A percentile compares a stretch with the other conserved stretches of the same genome.
phyloP scores from a whole-genome alignment of 2,888 invertebrate species.

The Drosophila dives region DNA sequence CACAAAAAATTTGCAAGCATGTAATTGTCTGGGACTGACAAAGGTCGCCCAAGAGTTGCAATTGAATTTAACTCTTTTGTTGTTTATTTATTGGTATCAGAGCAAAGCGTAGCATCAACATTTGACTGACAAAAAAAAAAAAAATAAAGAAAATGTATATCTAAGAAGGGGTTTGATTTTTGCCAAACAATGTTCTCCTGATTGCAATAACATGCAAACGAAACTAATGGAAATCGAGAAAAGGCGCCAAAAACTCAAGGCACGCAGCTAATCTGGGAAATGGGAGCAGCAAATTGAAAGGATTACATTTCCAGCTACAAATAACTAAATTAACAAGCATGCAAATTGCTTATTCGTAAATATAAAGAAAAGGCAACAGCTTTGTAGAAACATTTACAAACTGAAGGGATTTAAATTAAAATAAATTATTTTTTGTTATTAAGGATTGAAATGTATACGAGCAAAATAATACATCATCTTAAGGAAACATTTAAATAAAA shows the following conservation, averaged over 20 bases:
- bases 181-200: constrained; percentile 65
- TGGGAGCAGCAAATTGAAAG: constrained; percentile 11
- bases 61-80: constrained; percentile 79
- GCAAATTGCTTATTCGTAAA: constrained; percentile 39
- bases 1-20: constrained; percentile 83
- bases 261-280: constrained; percentile 12
- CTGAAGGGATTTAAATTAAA: not conserved
- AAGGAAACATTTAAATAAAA: not conserved
- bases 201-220: constrained; percentile 78
- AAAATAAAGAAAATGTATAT: constrained; percentile 27
- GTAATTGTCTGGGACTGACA: constrained; percentile 80
- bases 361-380: not conserved
- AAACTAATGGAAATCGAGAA: constrained; percentile 44
- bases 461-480: not conserved
- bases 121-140: constrained; percentile 24
- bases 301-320: constrained; percentile 9
- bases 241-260: constrained; percentile 62
- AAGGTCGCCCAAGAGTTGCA: constrained; percentile 58
- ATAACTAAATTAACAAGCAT: constrained; percentile 37
- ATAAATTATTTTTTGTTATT: not conserved
- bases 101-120: constrained; percentile 26
- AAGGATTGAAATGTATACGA: not conserved
- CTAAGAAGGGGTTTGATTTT: constrained; percentile 64
- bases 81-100: constrained; percentile 77
- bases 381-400: not conserved